phyloP scores from a whole-genome alignment of 2,888 invertebrate species.

The Clistopyga incitator region DNA sequence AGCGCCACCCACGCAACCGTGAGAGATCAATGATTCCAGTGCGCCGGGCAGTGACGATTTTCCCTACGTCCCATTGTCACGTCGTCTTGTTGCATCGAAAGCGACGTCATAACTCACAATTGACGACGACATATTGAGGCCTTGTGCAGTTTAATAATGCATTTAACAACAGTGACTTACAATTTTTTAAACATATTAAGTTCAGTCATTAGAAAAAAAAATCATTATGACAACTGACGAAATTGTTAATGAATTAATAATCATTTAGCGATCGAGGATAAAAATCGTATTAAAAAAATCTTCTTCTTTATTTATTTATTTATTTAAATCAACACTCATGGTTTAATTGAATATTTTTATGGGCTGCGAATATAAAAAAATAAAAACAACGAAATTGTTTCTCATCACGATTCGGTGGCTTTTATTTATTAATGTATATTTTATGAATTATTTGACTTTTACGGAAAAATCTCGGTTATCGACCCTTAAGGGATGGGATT shows the following conservation, averaged over 20 bases:
- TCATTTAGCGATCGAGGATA: too few species aligned
- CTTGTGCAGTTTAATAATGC: background rate
- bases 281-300: too few species aligned
- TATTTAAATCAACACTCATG: too few species aligned
- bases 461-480: background rate
- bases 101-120: conserved; percentile 14
- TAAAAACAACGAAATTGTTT: background rate
- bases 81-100: conserved; percentile 2
- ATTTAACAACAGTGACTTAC: too few species aligned
- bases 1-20: conserved; percentile 42
- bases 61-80: conserved; percentile 16
- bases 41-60: conserved; percentile 30
- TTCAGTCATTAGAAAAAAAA: background rate
- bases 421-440: background rate
- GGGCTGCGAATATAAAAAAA: too few species aligned
- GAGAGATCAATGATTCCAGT: conserved; percentile 75
- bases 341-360: too few species aligned
- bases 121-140: background rate
- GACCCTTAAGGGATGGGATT: background rate
- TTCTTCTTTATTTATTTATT: too few species aligned
- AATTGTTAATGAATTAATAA: background rate
- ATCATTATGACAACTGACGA: background rate
- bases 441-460: background rate
- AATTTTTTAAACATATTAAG: too few species aligned
- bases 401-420: background rate